phyloP scores from a whole-genome alignment of 2,113 vertebrate species.

The Psilopogon haemacephalus region DNA sequence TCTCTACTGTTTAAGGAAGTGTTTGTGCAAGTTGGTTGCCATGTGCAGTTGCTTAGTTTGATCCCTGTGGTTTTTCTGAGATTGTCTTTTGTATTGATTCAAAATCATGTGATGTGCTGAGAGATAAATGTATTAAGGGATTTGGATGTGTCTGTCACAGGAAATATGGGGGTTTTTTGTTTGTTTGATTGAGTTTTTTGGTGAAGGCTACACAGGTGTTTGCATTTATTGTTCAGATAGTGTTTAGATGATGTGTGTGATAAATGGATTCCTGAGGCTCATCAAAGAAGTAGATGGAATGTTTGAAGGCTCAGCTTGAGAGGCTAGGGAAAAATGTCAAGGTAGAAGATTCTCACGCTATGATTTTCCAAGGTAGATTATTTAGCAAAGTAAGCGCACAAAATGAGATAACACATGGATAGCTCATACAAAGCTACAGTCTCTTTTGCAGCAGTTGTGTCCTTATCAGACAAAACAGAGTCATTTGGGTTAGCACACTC shows the following conservation, averaged over 20 bases:
- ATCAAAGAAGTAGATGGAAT: not conserved
- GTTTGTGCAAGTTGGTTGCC: not conserved
- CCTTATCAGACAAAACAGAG: not conserved
- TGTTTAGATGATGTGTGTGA: not conserved
- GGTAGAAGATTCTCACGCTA: not conserved
- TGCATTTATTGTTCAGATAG: not conserved
- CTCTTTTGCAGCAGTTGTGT: not conserved
- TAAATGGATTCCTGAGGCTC: not conserved
- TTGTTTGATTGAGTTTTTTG: not conserved
- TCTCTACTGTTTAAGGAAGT: not conserved
- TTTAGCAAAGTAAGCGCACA: not conserved
- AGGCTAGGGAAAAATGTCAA: not conserved
- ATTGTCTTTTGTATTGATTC: not conserved
- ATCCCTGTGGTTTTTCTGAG: conserved; percentile 1
- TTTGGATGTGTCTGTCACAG: not conserved
- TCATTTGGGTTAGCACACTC: not conserved
- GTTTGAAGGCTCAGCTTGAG: not conserved
- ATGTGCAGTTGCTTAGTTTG: conserved; percentile 14
- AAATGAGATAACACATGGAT: not conserved
- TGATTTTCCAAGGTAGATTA: not conserved
- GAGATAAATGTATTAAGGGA: conserved; percentile 11
- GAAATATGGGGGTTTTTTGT: not conserved
- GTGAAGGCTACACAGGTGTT: not conserved
- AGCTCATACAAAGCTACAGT: not conserved
- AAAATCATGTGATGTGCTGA: not conserved